Percentiles rank a stretch among this genome's conserved stretches.
These are phyloP conservation scores for Mantis religiosa DNA, from an alignment of 2,888 invertebrate genomes.

Conservation along the genomic window DNA sequence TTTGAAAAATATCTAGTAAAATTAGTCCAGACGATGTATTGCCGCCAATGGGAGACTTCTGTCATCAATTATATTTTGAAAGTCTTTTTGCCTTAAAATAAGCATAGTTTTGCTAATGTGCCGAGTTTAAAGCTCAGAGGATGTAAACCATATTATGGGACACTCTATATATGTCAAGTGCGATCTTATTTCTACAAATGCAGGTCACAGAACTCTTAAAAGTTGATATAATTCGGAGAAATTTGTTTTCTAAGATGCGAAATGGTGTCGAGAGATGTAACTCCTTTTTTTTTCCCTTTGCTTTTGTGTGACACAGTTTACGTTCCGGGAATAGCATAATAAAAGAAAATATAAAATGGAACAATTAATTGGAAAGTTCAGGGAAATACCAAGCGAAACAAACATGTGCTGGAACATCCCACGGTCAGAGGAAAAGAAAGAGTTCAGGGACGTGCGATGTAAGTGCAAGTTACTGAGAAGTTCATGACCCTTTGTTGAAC, in stretches of 20 bases:
- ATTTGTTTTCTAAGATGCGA: neutral
- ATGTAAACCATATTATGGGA: no score
- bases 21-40: no score
- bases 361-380: neutral
- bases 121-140: no score
- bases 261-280: neutral
- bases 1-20: no score
- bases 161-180: no score
- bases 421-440: neutral
- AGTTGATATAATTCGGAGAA: neutral
- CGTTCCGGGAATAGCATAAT: neutral
- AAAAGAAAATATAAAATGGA: neutral
- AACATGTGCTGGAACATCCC: neutral
- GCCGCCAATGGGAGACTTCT: no score
- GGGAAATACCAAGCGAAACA: neutral
- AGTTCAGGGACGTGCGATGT: neutral
- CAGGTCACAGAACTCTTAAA: no score
- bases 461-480: neutral
- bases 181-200: no score
- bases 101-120: no score
- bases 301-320: neutral
- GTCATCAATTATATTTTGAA: no score
- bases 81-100: no score
- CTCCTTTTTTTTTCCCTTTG: neutral
- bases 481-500: no score